Percentiles rank a stretch among this genome's conserved stretches.
Conservation (phyloP, 1,140 invertebrate genomes). For the Drosophila pectinifera region DNA sequence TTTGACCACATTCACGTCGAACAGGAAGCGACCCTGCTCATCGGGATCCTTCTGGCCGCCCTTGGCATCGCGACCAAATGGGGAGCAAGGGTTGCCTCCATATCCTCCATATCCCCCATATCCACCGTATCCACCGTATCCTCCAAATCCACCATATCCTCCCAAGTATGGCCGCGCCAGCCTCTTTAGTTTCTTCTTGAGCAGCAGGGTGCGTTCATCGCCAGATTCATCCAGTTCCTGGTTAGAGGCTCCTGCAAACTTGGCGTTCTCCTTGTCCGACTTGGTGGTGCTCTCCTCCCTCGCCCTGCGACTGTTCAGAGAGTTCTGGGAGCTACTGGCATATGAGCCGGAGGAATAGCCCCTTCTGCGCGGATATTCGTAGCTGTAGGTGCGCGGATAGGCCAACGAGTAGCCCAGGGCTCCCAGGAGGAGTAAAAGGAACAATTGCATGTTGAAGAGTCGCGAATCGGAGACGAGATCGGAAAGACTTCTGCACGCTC, state of each 20-base stretch:
- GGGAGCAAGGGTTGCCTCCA: conserved; percentile 53
- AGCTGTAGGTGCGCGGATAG: conserved; percentile 54
- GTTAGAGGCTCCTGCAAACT: conserved; percentile 73
- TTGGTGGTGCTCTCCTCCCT: conserved; percentile 47
- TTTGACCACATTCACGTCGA: conserved; percentile 80
- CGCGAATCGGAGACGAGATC: conserved; percentile 24
- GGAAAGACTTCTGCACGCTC: conserved; percentile 42
- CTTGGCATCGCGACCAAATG: conserved; percentile 70
- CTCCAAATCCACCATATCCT: conserved; percentile 40
- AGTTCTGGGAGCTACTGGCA: conserved; percentile 10
- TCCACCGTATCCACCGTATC: conserved; percentile 31
- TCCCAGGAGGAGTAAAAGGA: conserved; percentile 51
- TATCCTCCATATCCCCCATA: conserved; percentile 43
- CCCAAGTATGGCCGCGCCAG: conserved; percentile 44
- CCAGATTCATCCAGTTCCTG: conserved; percentile 72
- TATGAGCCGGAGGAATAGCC: conserved; percentile 21
- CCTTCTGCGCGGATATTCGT: conserved; percentile 31
- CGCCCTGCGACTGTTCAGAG: conserved; percentile 40
- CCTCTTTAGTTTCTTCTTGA: conserved; percentile 69
- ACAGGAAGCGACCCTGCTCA: conserved; percentile 77
- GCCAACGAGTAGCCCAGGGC: conserved; percentile 46
- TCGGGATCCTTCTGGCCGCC: conserved; percentile 48
- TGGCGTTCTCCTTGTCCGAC: conserved; percentile 74
- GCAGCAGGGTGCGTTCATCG: conserved; percentile 54
- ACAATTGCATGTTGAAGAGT: conserved; percentile 44